Conservation (phyloP, 2,888 invertebrate genomes). For the Agrypnus murinus region DNA sequence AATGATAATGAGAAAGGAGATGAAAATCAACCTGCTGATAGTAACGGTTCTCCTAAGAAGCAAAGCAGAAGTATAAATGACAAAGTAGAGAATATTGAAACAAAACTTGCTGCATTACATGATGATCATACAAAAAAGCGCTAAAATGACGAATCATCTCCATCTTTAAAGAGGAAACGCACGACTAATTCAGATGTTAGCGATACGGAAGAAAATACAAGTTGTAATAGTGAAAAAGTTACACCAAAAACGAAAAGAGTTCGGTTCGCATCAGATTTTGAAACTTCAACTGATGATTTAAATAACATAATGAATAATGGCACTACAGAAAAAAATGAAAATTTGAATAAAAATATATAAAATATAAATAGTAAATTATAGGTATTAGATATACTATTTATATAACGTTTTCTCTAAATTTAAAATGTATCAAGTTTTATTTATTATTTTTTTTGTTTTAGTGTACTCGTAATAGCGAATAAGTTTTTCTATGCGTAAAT, state of each 20-base stretch:
- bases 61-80: conserved; percentile 1
- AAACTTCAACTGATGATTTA: no score
- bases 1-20: conserved; percentile 5
- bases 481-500: no score
- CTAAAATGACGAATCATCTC: background rate
- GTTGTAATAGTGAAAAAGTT: conserved; percentile 1
- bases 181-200: background rate
- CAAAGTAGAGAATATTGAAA: background rate
- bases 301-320: no score
- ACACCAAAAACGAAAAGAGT: conserved; percentile 33
- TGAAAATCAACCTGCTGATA: background rate
- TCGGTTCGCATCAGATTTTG: conserved; percentile 28
- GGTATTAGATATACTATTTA: no score
- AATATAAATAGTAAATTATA: no score
- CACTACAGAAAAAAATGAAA: no score
- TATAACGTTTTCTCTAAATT: no score
- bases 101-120: background rate
- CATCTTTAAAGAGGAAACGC: background rate
- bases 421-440: no score
- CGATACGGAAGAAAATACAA: background rate
- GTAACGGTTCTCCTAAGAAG: no score
- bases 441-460: no score
- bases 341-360: no score
- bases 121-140: background rate
- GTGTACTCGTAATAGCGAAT: no score